Base-by-base conservation (phyloP, 2,888 invertebrate genomes). In the Aleiodes alternator region DNA sequence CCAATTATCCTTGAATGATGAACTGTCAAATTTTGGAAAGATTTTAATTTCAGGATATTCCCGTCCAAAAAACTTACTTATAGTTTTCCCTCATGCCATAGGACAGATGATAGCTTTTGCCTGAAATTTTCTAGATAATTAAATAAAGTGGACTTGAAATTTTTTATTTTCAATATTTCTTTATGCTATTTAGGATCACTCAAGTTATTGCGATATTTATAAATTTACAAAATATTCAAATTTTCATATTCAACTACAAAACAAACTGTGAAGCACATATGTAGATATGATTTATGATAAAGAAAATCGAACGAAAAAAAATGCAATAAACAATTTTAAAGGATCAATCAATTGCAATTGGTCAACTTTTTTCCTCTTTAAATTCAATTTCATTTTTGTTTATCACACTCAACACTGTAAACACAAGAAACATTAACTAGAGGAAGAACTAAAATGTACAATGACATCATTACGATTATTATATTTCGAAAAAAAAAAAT, bases 161-260 rank as follows among this genome's bases (percentile, higher is more conserved):
- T 53, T 53, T 55, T 55, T 9, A 16, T 16, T 64, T 61, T 64
- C 34, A 64, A 38, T 64, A 43, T 43, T 43, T 64, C 7, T 12
- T 34, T 23, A 11, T 48, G 4, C 16, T 64, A n/a, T 16, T 16
- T 7, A 64, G 23, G 9, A 64, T 43, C 64, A 43, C 43, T 64
- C 11, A 43, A 31, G 9, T 43, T 38, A 23, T 6, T 64, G 16
- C 23, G 3, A 16, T 43, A 74, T 68, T 75, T 78, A 81, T 81
- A 75, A 82, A 80, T 82, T 82, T 82, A 82, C 72, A 82, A 83
- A 82, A 83, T 80, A 72, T 78, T 82, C 81, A 80, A 82, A 82
- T 83, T 78, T 76, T 51, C 31, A 53, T 72, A 48, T 77, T 79
- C 43, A 76, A 75, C 69, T 76, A 61, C 50, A 78, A 23, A 76